These are phyloP conservation scores for Lamprotornis superbus DNA, from an alignment of 2,113 vertebrate species.

Conservation along the genomic window DNA sequence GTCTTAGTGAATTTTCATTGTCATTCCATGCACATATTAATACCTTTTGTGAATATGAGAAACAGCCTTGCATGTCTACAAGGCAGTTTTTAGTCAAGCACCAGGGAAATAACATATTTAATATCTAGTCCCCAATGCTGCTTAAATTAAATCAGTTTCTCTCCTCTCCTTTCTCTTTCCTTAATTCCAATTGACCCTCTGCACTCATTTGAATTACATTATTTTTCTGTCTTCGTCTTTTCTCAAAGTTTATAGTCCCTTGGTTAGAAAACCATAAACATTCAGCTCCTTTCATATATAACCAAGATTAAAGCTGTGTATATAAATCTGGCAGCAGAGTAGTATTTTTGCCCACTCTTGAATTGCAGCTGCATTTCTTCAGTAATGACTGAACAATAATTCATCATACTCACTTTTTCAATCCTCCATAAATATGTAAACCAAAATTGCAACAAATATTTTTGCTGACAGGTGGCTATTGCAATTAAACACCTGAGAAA, in stretches of 20 bases:
- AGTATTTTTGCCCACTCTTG: conserved; percentile 55
- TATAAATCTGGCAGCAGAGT: conserved; percentile 62
- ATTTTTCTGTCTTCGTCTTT: conserved; percentile 44
- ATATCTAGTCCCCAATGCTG: conserved; percentile 58
- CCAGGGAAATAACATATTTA: conserved; percentile 60
- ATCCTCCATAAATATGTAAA: conserved; percentile 41
- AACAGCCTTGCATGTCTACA: conserved; percentile 28
- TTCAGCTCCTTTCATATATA: conserved; percentile 62
- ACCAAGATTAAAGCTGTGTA: conserved; percentile 64
- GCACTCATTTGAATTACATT: conserved; percentile 70
- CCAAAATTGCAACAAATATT: conserved; percentile 24
- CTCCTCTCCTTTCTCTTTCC: conserved; percentile 50
- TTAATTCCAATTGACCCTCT: conserved; percentile 43
- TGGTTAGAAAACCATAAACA: conserved; percentile 69
- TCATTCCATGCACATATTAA: not conserved
- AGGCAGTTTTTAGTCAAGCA: conserved; percentile 52
- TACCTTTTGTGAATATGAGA: conserved; percentile 19
- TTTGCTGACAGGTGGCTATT: conserved; percentile 33
- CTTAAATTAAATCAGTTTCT: conserved; percentile 65
- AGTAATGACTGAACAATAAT: conserved; percentile 43
- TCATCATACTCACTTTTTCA: conserved; percentile 27
- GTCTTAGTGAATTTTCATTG: not conserved
- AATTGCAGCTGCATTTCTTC: conserved; percentile 55
- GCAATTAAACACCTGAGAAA: conserved; percentile 43
- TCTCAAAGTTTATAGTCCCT: conserved; percentile 70